Evolutionary conservation across 1,140 invertebrate species (phyloP).

Genomic region (Archivesica marissinica): DNA sequence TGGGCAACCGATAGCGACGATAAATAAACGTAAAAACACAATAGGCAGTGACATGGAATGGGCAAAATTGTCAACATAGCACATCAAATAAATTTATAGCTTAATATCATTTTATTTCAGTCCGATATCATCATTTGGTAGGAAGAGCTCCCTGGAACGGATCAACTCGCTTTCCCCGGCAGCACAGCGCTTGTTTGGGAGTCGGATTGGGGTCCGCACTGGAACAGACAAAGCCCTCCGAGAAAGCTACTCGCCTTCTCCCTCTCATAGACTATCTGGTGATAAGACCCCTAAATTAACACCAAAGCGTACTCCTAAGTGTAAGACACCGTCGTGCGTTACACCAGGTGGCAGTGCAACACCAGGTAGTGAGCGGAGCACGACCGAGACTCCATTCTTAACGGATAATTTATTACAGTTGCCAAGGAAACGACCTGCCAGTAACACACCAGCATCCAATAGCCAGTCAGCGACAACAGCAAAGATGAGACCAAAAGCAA

Average conservation of each 20-base stretch:
- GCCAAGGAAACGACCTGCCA: slow-evolving; percentile 79
- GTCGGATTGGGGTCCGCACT: slow-evolving; percentile 84
- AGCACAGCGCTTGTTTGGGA: slow-evolving; percentile 91
- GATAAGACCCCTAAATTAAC: slow-evolving; percentile 67
- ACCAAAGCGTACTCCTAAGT: slow-evolving; percentile 63
- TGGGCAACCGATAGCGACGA: too few species aligned
- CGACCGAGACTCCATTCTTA: slow-evolving; percentile 83
- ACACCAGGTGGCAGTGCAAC: slow-evolving; percentile 79
- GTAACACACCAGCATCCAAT: neutral
- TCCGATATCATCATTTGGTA: slow-evolving; percentile 64
- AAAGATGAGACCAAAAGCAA: slow-evolving; percentile 67
- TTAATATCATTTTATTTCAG: slow-evolving; percentile 65
- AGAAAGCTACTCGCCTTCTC: slow-evolving; percentile 86
- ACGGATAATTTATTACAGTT: slow-evolving; percentile 92
- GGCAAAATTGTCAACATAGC: neutral
- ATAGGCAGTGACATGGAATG: too few species aligned
- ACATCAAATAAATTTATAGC: neutral
- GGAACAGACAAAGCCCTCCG: slow-evolving; percentile 85
- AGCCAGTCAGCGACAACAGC: slow-evolving; percentile 67
- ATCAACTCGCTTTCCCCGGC: slow-evolving; percentile 97
- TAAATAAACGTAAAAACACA: too few species aligned
- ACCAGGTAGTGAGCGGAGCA: slow-evolving; percentile 80
- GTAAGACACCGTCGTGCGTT: slow-evolving; percentile 58
- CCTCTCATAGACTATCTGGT: slow-evolving; percentile 70
- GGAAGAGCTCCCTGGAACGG: slow-evolving; percentile 86